A percentile compares a stretch with the other conserved stretches of the same genome.
phyloP scores from a whole-genome alignment of 2,113 vertebrate species.

The Siniperca chuatsi region DNA sequence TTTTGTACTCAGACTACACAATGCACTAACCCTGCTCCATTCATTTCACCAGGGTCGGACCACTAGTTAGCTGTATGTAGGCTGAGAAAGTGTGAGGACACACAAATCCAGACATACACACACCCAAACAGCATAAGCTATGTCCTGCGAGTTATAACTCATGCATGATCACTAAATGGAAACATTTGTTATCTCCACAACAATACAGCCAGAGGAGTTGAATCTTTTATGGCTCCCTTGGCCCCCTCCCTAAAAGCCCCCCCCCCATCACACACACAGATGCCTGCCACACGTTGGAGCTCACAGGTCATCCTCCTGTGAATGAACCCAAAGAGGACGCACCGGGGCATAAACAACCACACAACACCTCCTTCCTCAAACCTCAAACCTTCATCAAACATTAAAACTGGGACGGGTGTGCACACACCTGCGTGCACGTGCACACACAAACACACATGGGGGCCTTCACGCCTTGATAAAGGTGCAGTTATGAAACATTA shows the following conservation, averaged over 20 bases:
- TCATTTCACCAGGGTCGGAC: conserved; percentile 17
- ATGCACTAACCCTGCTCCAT: conserved; percentile 9
- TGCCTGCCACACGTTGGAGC: conserved; percentile 65
- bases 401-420: conserved; percentile 39
- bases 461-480: conserved; percentile 52
- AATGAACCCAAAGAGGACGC: conserved; percentile 57
- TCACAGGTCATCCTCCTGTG: conserved; percentile 72
- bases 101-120: conserved; percentile 35
- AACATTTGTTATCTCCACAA: conserved; percentile 79
- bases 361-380: conserved; percentile 61
- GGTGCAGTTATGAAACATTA: conserved; percentile 72
- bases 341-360: conserved; percentile 71
- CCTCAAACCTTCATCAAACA: conserved; percentile 71
- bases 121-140: conserved; percentile 33
- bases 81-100: conserved; percentile 39
- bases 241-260: too few species aligned
- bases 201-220: conserved; percentile 73
- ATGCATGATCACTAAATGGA: conserved; percentile 82
- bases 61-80: conserved; percentile 22
- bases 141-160: conserved; percentile 77
- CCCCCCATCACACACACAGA: neutral
- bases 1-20: conserved; percentile 40
- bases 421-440: conserved; percentile 21
- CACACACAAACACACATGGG: conserved; percentile 27
- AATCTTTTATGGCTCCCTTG: conserved; percentile 78